phyloP scores from a whole-genome alignment of 2,113 vertebrate genomes.

The Ursus arctos region DNA sequence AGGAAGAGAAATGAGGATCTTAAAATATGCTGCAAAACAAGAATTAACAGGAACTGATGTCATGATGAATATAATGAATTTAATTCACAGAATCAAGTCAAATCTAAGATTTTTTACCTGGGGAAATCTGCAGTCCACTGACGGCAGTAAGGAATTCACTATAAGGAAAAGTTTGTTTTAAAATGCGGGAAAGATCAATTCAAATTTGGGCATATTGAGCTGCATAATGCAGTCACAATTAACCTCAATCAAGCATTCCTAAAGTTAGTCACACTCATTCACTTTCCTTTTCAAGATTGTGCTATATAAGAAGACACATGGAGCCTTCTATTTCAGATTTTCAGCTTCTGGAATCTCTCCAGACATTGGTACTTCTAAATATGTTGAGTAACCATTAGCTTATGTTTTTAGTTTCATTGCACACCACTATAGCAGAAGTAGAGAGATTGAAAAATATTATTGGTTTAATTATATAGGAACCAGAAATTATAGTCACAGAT shows the following conservation, averaged over 20 bases:
- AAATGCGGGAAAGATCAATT: neutral
- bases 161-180: neutral
- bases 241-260: neutral
- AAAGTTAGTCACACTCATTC: neutral
- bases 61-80: neutral
- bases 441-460: neutral
- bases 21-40: neutral
- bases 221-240: neutral
- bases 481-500: neutral
- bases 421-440: neutral
- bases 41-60: neutral
- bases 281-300: neutral
- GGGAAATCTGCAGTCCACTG: neutral
- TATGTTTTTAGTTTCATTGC: neutral
- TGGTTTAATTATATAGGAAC: neutral
- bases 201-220: neutral
- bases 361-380: conserved; percentile 17
- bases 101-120: neutral
- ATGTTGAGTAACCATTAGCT: neutral
- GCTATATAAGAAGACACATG: neutral
- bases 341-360: neutral
- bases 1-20: neutral
- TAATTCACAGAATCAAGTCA: neutral
- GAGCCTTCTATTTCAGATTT: neutral
- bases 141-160: neutral